phyloP scores from a whole-genome alignment of 2,888 invertebrate species.

The Ectropis crepuscularia region DNA sequence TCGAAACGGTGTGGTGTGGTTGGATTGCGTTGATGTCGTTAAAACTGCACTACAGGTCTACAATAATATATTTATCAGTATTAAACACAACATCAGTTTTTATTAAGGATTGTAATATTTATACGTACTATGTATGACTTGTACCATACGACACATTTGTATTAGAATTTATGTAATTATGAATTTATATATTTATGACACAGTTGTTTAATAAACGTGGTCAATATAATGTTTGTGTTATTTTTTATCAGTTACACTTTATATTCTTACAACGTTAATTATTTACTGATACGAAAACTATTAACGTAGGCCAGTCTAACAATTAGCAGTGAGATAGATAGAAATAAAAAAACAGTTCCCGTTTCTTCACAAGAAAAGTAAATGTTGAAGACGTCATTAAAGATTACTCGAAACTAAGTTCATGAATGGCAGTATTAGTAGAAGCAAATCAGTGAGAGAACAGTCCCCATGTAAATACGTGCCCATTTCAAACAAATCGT shows the following conservation, averaged over 20 bases:
- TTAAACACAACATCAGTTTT: background rate
- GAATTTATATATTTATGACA: no score
- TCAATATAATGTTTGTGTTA: no score
- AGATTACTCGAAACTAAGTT: background rate
- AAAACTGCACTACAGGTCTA: constrained; percentile 1
- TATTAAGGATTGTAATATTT: no score
- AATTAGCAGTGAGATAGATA: background rate
- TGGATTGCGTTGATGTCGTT: constrained; percentile 23
- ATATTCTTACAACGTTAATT: no score
- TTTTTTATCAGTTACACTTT: no score
- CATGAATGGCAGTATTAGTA: constrained; percentile 14
- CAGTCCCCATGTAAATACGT: constrained; percentile 39
- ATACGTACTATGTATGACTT: no score
- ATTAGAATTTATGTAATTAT: no score
- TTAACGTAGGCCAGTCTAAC: no score
- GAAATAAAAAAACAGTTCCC: background rate
- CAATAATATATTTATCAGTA: background rate
- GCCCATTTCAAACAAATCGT: constrained; percentile 52
- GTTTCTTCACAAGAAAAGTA: background rate
- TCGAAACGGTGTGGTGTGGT: constrained; percentile 32
- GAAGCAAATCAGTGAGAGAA: constrained; percentile 19
- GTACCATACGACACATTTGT: no score
- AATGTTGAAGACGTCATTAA: background rate
- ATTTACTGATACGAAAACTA: no score
- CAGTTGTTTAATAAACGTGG: no score